phyloP scores from a whole-genome alignment of 2,113 vertebrate species.

The Arenaria interpres region DNA sequence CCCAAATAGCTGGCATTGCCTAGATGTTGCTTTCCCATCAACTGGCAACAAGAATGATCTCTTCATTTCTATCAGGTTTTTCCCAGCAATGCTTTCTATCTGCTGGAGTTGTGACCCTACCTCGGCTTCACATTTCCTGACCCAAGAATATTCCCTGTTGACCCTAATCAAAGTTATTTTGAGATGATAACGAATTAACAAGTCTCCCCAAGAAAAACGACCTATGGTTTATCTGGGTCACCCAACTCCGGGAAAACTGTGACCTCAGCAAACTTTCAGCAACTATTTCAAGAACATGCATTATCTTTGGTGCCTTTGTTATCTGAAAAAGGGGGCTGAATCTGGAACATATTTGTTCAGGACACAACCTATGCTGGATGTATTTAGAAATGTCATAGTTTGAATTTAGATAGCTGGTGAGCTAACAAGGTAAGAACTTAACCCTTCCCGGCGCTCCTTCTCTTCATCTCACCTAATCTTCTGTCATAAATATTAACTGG shows the following conservation, averaged over 20 bases:
- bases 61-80: slow-evolving; percentile 52
- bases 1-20: slow-evolving; percentile 50
- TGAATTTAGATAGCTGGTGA: slow-evolving; percentile 26
- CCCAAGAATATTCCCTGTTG: slow-evolving; percentile 29
- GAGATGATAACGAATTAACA: slow-evolving; percentile 55
- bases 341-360: slow-evolving; percentile 60
- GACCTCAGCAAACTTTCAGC: slow-evolving; percentile 69
- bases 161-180: slow-evolving; percentile 68
- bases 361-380: slow-evolving; percentile 54
- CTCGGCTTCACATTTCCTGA: slow-evolving; percentile 40
- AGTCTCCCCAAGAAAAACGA: slow-evolving; percentile 50
- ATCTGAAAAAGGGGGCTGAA: slow-evolving; percentile 60
- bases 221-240: slow-evolving; percentile 63
- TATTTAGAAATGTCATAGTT: slow-evolving; percentile 48
- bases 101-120: slow-evolving; percentile 32
- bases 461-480: not conserved
- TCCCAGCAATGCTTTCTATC: slow-evolving; percentile 33
- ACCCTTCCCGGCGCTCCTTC: not conserved
- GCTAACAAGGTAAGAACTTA: slow-evolving; percentile 19
- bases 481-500: not conserved
- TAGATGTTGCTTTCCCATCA: slow-evolving; percentile 41
- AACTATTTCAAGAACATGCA: slow-evolving; percentile 66
- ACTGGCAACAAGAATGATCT: not conserved
- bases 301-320: slow-evolving; percentile 61
- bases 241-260: slow-evolving; percentile 62